Evolutionary conservation across 1,140 invertebrate species (phyloP), one percentile per base, ranked within the genome.

Genomic region (Drosophila elegans): DNA sequence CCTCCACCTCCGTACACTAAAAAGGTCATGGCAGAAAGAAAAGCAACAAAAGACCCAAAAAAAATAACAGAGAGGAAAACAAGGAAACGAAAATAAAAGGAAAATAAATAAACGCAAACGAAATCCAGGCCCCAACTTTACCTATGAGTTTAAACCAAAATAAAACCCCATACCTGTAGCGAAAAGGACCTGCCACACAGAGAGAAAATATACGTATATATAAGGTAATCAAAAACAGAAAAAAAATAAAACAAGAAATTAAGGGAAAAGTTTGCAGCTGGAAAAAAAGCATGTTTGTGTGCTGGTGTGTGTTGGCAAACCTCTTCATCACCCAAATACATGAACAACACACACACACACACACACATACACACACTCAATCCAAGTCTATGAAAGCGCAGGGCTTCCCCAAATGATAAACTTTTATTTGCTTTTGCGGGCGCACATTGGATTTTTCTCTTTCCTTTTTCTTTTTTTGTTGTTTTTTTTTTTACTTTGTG

Each of bases 371-470:
- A 52, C 59, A 69, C 64, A 71, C 29, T 34, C 39, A 59, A 39
- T 46, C 46, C 45, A 61, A 79, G 84, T 88, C 83, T 88, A 83
- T 88, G 83, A 83, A 89, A 82, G 83, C 79, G 71, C 76, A 88
- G 83, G 83, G 83, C 83, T 88, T 88, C 83, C 83, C 83, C 83
- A 88, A 88, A 88, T 88, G 83, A 88, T 88, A 88, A 88, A 89
- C 63, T 88, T 88, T 89, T 89, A 89, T 88, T 89, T 88, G 83
- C 79, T 66, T 88, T 88, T 88, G 83, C 75, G 82, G 82, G 82
- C 69, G 71, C 83, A 88, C 83, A 88, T 69, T 79, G 62, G 56
- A 60, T 79, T 74, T 67, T 51, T 56, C 57, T 63, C 29, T 9
- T 12, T 16, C 11, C n/a, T 27, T 5, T 52, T 4, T 16, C 16